Percentiles rank a stretch among this genome's conserved stretches.
Evolutionary conservation across 1,140 invertebrate genomes (phyloP).

Genomic region (Pantala flavescens): DNA sequence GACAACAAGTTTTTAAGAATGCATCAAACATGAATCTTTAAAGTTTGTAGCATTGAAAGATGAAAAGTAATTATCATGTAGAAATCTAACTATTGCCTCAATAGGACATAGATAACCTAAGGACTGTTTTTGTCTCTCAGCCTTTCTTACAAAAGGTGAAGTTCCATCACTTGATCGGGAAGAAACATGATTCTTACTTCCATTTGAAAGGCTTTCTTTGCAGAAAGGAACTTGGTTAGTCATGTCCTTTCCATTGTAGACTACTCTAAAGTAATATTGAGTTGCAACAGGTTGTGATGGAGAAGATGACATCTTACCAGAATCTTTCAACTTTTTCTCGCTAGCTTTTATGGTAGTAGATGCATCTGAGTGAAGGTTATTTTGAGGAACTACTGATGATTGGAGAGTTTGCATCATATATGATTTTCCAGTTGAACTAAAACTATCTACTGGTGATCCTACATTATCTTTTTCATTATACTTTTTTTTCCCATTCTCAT

Average conservation of each 20-base stretch:
- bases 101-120: slow-evolving; percentile 61
- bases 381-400: neutral
- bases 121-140: slow-evolving; percentile 18
- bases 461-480: neutral
- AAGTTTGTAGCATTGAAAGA: slow-evolving; percentile 72
- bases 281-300: slow-evolving; percentile 34
- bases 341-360: neutral
- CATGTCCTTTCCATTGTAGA: slow-evolving; percentile 79
- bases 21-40: slow-evolving; percentile 62
- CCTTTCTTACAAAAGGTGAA: slow-evolving; percentile 23
- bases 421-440: neutral
- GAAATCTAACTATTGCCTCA: slow-evolving; percentile 70
- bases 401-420: neutral
- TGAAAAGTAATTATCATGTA: slow-evolving; percentile 75
- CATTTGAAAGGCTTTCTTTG: slow-evolving; percentile 32
- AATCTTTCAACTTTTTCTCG: neutral
- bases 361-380: neutral
- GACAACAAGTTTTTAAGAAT: slow-evolving; percentile 15
- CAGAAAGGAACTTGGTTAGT: slow-evolving; percentile 75
- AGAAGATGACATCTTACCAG: neutral
- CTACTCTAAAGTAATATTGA: slow-evolving; percentile 67
- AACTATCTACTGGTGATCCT: neutral
- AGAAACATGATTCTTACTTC: slow-evolving; percentile 1
- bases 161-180: neutral
- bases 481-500: neutral